Base-by-base conservation (phyloP, 2,888 invertebrate genomes). In the Melanophora roralis region DNA sequence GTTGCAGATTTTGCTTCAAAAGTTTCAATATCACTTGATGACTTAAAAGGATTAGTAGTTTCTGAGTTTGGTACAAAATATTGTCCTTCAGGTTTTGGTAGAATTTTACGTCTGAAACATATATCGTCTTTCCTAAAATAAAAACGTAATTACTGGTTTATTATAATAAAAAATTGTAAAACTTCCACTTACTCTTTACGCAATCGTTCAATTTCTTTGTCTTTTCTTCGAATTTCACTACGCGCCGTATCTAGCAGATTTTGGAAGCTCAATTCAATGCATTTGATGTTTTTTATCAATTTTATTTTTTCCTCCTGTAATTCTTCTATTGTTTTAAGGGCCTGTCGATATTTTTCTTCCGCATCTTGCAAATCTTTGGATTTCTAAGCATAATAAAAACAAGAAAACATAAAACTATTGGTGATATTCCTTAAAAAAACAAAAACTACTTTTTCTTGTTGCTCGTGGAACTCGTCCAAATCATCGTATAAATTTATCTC, bases 201-300 rank as follows among this genome's bases (percentile, higher is more conserved):
- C 23, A 89, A 78, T 67, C 86, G 82, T 0, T 81, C 76, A 34
- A 89, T 88, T 78, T 85, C 81, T 2, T 81, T 75, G 72, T 89
- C 87, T 62, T 89, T 89, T 1, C 89, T 85, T 64, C 85, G 87
- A 6, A 89, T 83, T 80, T 89, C 89, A 1, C 85, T 79, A 14
- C 86, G 86, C 0, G 89, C 89, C 0, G 89, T 89, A 14, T 87
- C 85, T 3, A 89, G 78, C 7, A 89, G 82, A 80, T 85, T 89
- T 65, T 87, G 87, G 12, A 89, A 86, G 74, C 87, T 89, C 0
- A 84, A 82, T 65, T 88, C 85, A 78, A 89, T 85, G 19, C 81
- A 83, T 57, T 84, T 83, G 1, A 88, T 82, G 81, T 86, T 85
- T 55, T 86, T 88, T 2, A 77, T 74, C 2, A 89, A 79, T 6